These are phyloP conservation scores for Perdita meconis DNA, from an alignment of 2,888 invertebrate genomes.

Conservation along the genomic window DNA sequence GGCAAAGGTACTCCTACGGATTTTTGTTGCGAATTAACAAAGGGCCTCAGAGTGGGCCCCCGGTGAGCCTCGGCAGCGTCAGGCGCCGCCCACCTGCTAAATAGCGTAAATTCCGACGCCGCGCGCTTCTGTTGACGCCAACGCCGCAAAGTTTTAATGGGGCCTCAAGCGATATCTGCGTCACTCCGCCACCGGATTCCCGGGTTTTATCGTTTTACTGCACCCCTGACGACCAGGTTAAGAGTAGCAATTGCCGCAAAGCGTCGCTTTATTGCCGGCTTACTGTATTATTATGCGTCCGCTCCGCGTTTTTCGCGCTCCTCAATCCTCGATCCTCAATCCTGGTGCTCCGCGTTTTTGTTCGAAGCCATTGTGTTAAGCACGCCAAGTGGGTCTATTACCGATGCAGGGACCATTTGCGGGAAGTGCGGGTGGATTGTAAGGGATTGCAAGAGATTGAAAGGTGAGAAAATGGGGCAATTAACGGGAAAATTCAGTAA, in stretches of 20 bases:
- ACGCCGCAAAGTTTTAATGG: too few species aligned
- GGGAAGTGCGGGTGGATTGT: too few species aligned
- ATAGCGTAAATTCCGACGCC: slow-evolving; percentile 44
- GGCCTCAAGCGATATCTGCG: too few species aligned
- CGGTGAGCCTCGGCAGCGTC: slow-evolving; percentile 21
- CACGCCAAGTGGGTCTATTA: slow-evolving; percentile 10
- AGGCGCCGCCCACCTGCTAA: slow-evolving; percentile 52
- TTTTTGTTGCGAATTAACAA: slow-evolving; percentile 41
- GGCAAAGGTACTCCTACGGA: slow-evolving; percentile 25
- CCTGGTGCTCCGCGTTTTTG: neutral
- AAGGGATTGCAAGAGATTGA: too few species aligned
- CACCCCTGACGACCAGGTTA: neutral
- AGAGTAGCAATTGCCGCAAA: neutral
- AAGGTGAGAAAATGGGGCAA: too few species aligned
- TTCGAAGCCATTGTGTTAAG: slow-evolving; percentile 3
- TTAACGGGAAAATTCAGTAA: too few species aligned
- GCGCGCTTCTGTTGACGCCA: neutral
- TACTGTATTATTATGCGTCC: slow-evolving; percentile 2
- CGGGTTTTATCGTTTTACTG: neutral
- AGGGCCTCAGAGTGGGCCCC: slow-evolving; percentile 31
- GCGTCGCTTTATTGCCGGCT: neutral
- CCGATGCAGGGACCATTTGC: slow-evolving; percentile 15
- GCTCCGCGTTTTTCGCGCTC: neutral
- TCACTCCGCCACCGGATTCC: neutral
- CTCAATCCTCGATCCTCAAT: neutral